Conservation (phyloP, 2,888 invertebrate species). For the Rotaria socialis region DNA sequence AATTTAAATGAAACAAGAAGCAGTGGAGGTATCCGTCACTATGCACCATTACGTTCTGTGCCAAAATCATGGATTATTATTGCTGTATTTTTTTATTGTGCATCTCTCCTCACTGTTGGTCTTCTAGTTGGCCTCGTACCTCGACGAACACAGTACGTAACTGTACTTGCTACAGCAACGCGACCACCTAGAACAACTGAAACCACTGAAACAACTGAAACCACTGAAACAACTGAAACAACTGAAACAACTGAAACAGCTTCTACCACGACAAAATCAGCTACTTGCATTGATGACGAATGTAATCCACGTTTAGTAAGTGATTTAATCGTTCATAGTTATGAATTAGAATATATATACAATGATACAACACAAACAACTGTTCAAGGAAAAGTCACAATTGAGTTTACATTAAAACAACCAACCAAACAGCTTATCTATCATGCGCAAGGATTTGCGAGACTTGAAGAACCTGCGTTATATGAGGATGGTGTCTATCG, state of each 20-base stretch:
- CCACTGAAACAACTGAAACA: background rate
- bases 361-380: background rate
- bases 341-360: background rate
- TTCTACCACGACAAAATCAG: background rate
- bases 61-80: conserved; percentile 9
- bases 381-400: conserved; percentile 35
- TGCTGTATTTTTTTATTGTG: background rate
- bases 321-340: background rate
- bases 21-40: background rate
- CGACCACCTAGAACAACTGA: background rate
- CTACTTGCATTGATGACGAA: background rate
- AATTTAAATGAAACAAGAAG: too few species aligned
- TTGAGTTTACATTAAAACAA: conserved; percentile 41
- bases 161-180: background rate
- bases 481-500: background rate
- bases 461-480: background rate
- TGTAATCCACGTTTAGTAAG: background rate
- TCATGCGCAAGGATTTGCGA: conserved; percentile 1
- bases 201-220: background rate
- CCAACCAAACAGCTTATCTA: conserved; percentile 35
- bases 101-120: background rate
- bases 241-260: background rate
- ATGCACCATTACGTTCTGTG: background rate
- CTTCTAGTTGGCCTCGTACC: background rate
- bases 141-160: background rate